Percentiles rank a stretch among this genome's conserved stretches.
phyloP scores from a whole-genome alignment of 2,888 invertebrate genomes.

The Habrosyne pyritoides region DNA sequence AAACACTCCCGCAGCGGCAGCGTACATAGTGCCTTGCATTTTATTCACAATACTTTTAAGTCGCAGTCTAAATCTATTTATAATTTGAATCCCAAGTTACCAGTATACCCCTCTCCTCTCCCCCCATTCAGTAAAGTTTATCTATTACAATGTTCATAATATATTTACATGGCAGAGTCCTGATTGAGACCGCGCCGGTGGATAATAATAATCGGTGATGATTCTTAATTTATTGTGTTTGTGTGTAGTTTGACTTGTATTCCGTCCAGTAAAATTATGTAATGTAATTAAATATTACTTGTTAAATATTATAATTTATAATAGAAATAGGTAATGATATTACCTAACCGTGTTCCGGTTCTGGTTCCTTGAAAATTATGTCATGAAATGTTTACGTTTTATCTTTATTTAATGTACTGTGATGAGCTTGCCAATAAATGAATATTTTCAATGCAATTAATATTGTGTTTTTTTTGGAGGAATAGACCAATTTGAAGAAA shows the following conservation, averaged over 20 bases:
- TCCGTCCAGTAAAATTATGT: conserved; percentile 20
- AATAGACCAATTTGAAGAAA: neutral
- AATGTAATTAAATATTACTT: neutral
- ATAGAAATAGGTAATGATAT: too few species aligned
- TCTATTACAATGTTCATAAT: neutral
- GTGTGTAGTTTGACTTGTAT: conserved; percentile 11
- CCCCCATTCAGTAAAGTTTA: too few species aligned
- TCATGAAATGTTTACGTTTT: neutral
- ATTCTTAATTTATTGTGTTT: conserved; percentile 9
- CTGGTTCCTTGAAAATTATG: neutral
- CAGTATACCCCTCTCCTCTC: too few species aligned
- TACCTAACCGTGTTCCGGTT: neutral
- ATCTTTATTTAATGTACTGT: conserved; percentile 10
- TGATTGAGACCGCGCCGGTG: too few species aligned
- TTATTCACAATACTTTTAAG: too few species aligned
- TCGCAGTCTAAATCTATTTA: too few species aligned
- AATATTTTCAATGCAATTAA: conserved; percentile 9
- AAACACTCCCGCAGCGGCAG: too few species aligned
- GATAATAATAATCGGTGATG: too few species aligned
- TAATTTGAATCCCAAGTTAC: too few species aligned
- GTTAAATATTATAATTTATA: too few species aligned
- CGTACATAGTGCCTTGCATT: too few species aligned
- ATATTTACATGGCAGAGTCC: neutral
- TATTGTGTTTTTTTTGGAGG: neutral
- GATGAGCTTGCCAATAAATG: conserved; percentile 24